These are phyloP conservation scores for Sebastes vulpes DNA, from an alignment of 2,797 vertebrate genomes.

Conservation along the genomic window DNA sequence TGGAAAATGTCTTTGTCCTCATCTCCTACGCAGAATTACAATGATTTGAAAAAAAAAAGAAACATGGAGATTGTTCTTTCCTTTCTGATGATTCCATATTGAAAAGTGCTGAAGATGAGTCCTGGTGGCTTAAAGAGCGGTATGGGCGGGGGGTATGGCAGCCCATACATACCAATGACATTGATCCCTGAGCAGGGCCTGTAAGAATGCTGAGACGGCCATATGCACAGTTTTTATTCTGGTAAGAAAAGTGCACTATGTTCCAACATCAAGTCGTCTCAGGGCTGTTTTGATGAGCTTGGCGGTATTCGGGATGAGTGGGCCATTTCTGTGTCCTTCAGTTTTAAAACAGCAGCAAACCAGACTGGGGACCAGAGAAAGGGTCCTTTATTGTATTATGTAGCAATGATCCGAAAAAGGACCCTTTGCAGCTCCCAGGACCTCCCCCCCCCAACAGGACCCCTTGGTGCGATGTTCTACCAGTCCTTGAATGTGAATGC, in stretches of 20 bases:
- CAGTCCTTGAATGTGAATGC: slow-evolving; percentile 46
- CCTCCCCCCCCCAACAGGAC: slow-evolving; percentile 4
- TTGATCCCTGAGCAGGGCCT: slow-evolving; percentile 46
- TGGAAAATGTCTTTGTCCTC: slow-evolving; percentile 11
- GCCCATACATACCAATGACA: slow-evolving; percentile 71
- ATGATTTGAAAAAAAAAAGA: slow-evolving; percentile 23
- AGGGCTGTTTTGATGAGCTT: slow-evolving; percentile 61
- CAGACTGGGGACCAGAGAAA: slow-evolving; percentile 11
- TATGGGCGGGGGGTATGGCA: not conserved
- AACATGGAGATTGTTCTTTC: slow-evolving; percentile 27
- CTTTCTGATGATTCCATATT: slow-evolving; percentile 46
- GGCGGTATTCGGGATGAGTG: slow-evolving; percentile 59
- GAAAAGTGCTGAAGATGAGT: slow-evolving; percentile 69
- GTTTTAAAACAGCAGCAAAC: slow-evolving; percentile 24
- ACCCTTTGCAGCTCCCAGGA: not conserved
- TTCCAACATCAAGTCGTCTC: slow-evolving; percentile 45
- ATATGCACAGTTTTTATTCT: slow-evolving; percentile 44
- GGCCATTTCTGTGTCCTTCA: slow-evolving; percentile 63
- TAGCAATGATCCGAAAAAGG: slow-evolving; percentile 21
- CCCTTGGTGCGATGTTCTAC: slow-evolving; percentile 5
- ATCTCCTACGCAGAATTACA: slow-evolving; percentile 33
- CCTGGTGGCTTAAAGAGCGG: slow-evolving; percentile 38
- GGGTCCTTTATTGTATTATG: slow-evolving; percentile 43
- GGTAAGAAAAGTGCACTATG: slow-evolving; percentile 27
- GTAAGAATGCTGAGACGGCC: slow-evolving; percentile 59